These are phyloP conservation scores for Prochilodus magdalenae DNA, from an alignment of 2,113 vertebrate species.

Conservation along the genomic window DNA sequence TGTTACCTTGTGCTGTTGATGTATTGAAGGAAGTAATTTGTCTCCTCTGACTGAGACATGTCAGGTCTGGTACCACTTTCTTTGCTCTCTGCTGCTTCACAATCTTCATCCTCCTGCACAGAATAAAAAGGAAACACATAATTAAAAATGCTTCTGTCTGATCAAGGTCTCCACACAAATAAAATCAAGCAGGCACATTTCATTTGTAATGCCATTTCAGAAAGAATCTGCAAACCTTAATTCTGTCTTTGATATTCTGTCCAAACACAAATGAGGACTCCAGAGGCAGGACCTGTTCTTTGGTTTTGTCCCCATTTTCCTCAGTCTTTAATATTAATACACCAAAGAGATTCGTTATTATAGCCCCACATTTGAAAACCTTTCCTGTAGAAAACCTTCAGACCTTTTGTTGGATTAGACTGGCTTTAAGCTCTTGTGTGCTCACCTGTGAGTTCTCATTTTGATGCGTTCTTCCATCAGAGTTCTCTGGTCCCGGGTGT, in stretches of 20 bases:
- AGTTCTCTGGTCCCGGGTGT: conserved; percentile 52
- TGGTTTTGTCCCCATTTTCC: conserved; percentile 61
- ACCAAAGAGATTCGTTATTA: too few species aligned
- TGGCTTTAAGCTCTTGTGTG: background rate
- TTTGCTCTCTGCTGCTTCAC: conserved; percentile 61
- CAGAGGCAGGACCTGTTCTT: conserved; percentile 64
- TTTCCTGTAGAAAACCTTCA: background rate
- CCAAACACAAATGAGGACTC: conserved; percentile 83
- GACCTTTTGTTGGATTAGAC: background rate
- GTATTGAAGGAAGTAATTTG: conserved; percentile 88
- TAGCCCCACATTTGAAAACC: background rate
- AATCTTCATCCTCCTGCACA: conserved; percentile 74
- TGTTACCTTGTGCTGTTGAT: conserved; percentile 69
- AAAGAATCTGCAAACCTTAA: conserved; percentile 74
- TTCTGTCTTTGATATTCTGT: conserved; percentile 83
- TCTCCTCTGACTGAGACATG: conserved; percentile 74
- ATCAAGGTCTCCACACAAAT: background rate
- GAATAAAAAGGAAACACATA: background rate
- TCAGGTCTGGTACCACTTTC: conserved; percentile 62
- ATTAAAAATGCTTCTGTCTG: background rate
- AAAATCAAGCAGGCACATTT: background rate
- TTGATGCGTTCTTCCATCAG: conserved; percentile 56
- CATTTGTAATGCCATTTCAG: background rate
- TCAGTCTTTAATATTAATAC: too few species aligned
- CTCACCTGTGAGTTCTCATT: conserved; percentile 29